phyloP scores from a whole-genome alignment of 2,113 vertebrate genomes.

The Equus quagga region DNA sequence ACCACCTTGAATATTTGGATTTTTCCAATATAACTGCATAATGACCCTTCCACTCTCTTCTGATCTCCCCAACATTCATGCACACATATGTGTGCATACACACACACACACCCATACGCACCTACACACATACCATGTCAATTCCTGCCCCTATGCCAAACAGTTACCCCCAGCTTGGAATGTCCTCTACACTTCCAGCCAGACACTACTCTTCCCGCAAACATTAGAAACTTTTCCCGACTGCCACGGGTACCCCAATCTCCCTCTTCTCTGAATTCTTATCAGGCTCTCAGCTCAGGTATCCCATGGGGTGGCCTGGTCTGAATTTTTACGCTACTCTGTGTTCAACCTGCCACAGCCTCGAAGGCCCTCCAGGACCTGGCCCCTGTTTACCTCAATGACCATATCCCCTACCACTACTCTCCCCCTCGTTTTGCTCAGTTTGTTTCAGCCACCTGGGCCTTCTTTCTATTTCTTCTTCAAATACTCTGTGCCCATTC shows the following conservation, averaged over 20 bases:
- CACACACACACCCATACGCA: background rate
- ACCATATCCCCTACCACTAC: too few relatives aligned
- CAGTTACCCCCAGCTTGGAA: background rate
- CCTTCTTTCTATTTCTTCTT: background rate
- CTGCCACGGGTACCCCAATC: background rate
- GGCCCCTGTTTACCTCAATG: background rate
- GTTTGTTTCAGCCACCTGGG: background rate
- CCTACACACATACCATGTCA: background rate
- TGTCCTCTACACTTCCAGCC: background rate
- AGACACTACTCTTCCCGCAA: background rate
- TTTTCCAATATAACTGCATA: background rate
- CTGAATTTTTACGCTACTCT: background rate
- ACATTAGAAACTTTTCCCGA: background rate
- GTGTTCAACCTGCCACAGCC: too few relatives aligned
- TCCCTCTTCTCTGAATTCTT: background rate
- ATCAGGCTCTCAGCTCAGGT: background rate
- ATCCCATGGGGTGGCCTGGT: background rate
- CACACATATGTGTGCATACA: background rate
- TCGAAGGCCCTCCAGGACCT: background rate
- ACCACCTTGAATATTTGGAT: background rate
- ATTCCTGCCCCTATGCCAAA: background rate
- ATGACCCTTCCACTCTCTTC: background rate
- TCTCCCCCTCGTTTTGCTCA: background rate
- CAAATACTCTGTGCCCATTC: background rate
- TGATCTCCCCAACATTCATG: background rate